Evolutionary conservation across 1,140 invertebrate species (phyloP), one percentile per base, ranked within the genome.

Genomic region (Ladona fulva): DNA sequence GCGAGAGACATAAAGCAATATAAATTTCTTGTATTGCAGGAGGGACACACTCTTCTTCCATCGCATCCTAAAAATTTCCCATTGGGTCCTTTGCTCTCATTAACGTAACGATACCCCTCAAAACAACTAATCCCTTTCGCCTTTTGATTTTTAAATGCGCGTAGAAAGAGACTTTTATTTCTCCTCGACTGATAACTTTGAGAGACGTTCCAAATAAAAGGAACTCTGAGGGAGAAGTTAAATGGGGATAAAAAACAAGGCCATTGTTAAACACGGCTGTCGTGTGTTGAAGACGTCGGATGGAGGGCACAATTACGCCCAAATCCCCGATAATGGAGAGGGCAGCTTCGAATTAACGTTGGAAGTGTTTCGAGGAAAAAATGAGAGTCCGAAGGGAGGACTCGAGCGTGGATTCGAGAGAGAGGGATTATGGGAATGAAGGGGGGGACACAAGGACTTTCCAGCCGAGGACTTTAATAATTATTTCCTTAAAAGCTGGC

Each of bases 311-410:
- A 66, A 66, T 66, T 66, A 12, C 52, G 52, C n/a, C 52, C 52
- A 66, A 66, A 66, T 66, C 52, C 52, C 52, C 52, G 52, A 66
- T 66, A 66, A 66, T 66, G 52, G 52, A 66, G 52, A 66, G 52
- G 52, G 52, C 52, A 66, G 52, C 52, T 19, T 3, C n/a, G 52
- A 66, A 66, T 66, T 66, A 66, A 66, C 16, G 52, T 16, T 66
- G 52, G 52, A 66, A 66, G 52, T 66, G 52, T 66, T 66, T 66
- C 14, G n/a, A 66, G 52, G 52, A 66, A 66, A 66, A 66, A 66
- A 66, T 66, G 52, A 66, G 52, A 12, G 52, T 22, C 52, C 52
- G 52, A 66, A 37, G 29, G 52, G 12, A 66, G 44, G 19, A 52
- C 10, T 52, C 44, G 44, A 52, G 52, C n/a, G 52, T 19, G 52